Evolutionary conservation across 2,113 vertebrate genomes (phyloP), one percentile per base, ranked within the genome.

Genomic region (Hepsetus odoe): DNA sequence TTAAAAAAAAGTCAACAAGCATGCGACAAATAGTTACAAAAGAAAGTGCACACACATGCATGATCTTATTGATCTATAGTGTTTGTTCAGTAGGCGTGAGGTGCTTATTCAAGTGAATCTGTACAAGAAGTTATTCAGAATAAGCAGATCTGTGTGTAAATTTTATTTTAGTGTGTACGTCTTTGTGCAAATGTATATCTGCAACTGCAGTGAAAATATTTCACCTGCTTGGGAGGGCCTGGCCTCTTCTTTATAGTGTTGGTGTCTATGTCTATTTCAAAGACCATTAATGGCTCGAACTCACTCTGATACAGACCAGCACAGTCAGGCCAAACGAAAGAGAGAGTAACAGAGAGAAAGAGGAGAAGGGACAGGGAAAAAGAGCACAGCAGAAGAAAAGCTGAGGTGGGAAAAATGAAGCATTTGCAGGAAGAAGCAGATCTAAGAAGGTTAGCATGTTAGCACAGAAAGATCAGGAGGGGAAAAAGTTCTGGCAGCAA

Each of bases 201-300:
- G 30, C 62, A 33, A 55, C 22, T 22, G 24, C 59, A 3, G 14
- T 77, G n/a, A 46, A 40, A 28, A 44, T 84, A 67, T 76, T 83
- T 93, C 90, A 93, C 92, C 93, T 95, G 88, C 85, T 92, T 87
- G 85, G 85, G 88, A 78, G 90, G 92, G 81, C 90, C 89, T 80
- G 92, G 91, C 74, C 91, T 89, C 56, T 90, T 94, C 88, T 94
- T 93, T 91, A 95, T 91, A 74, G 92, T 94, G 89, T 90, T 91
- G 86, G 91, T 93, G 87, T 92, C 91, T 89, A 8, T 92, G 90
- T 93, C 93, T 88, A 88, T 85, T 88, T 94, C 92, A 94, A 93
- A 92, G 80, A 93, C 90, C 90, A 91, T 90, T 80, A 92, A 82
- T 84, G 89, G 89, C 90, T 93, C 90, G 89, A 89, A 91, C 76